Conservation (phyloP, 2,113 vertebrate species). For the Oriolus oriolus region DNA sequence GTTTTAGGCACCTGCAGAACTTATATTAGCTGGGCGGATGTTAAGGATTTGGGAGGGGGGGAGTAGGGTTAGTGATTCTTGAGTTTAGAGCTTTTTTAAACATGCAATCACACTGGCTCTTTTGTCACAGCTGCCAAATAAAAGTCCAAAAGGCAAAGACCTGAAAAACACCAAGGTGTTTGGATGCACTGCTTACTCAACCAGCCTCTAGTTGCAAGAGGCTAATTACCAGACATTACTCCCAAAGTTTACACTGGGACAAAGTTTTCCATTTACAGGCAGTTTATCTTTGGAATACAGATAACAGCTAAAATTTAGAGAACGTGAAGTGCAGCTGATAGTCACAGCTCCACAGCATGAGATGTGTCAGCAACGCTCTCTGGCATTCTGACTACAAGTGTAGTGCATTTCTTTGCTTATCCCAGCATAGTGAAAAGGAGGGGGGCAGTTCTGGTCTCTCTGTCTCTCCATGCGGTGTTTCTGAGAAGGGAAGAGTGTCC, state of each 20-base stretch:
- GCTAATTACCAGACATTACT: neutral
- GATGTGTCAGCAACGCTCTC: neutral
- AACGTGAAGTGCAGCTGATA: neutral
- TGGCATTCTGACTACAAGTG: neutral
- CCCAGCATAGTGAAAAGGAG: neutral
- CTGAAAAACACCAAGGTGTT: neutral
- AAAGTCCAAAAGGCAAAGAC: slow-evolving; percentile 26
- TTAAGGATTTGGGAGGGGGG: accelerated
- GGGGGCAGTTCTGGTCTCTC: neutral
- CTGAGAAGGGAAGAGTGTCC: neutral
- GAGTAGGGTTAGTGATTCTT: neutral
- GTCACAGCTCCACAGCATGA: neutral
- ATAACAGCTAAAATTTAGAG: neutral
- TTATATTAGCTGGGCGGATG: accelerated
- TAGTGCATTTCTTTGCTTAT: neutral
- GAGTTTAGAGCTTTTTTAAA: neutral
- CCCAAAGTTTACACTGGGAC: neutral
- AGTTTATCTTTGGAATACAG: neutral
- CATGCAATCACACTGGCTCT: neutral
- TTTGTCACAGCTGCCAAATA: neutral
- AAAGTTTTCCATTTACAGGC: neutral
- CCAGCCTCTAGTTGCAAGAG: neutral
- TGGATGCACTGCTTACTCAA: neutral
- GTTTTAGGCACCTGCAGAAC: neutral
- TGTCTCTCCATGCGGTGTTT: neutral